phyloP scores from a whole-genome alignment of 2,888 invertebrate genomes.

The Tachystola acroxantha region DNA sequence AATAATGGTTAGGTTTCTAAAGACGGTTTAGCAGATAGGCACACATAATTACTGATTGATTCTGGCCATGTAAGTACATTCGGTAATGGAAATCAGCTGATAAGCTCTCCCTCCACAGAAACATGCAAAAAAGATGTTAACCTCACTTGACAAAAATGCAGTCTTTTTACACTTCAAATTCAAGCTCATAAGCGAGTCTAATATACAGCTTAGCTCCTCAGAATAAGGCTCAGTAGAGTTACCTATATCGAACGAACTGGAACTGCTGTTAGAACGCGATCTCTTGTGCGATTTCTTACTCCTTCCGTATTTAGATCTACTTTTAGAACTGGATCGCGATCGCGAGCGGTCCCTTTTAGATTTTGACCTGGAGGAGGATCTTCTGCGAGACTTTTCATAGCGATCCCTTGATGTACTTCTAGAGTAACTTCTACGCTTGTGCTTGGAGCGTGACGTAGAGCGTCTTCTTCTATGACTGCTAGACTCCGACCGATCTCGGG shows the following conservation, averaged over 20 bases:
- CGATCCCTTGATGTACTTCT: constrained; percentile 62
- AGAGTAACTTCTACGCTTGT: constrained; percentile 54
- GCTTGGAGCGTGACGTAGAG: constrained; percentile 50
- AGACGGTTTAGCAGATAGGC: no score
- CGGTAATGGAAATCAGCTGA: no score
- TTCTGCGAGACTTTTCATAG: constrained; percentile 55
- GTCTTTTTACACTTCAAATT: constrained; percentile 4
- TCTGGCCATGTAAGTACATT: no score
- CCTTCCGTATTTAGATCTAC: constrained; percentile 47
- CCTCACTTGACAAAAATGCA: constrained; percentile 12
- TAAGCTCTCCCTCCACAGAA: no score
- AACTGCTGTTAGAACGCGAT: constrained; percentile 51
- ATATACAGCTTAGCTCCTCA: constrained; percentile 8
- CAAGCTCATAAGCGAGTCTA: constrained; percentile 4
- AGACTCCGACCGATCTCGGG: constrained; percentile 57
- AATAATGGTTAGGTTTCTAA: no score
- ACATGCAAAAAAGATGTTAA: no score
- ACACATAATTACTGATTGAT: no score
- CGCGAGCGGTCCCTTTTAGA: constrained; percentile 50
- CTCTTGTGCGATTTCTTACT: constrained; percentile 42
- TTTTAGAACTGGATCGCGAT: constrained; percentile 52
- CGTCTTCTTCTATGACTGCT: constrained; percentile 49
- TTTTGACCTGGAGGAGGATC: constrained; percentile 49
- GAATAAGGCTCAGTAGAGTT: constrained; percentile 9
- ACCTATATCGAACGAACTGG: constrained; percentile 64